Conservation (phyloP, 2,797 vertebrate genomes). For the Argyrosomus regius region DNA sequence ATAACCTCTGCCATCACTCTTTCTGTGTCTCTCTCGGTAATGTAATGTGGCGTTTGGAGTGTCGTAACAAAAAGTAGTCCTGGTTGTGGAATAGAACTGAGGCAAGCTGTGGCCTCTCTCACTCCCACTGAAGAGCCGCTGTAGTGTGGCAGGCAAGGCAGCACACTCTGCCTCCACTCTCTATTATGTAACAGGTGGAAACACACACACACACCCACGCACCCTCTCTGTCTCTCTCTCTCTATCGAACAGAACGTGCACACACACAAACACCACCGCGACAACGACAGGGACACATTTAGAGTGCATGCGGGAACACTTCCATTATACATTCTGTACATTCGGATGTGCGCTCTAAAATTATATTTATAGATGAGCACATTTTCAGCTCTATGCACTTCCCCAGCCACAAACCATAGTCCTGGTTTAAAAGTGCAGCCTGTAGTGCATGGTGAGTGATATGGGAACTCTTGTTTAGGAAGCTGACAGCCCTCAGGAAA, state of each 20-base stretch:
- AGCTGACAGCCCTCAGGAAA: conserved; percentile 27
- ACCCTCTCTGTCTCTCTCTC: conserved; percentile 28
- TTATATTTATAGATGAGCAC: conserved; percentile 7
- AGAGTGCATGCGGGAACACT: conserved; percentile 2
- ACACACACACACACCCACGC: conserved; percentile 71
- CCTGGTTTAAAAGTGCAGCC: conserved; percentile 22
- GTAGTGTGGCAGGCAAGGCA: conserved; percentile 70
- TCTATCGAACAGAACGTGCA: conserved; percentile 43
- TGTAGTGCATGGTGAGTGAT: conserved; percentile 33
- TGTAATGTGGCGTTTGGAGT: conserved; percentile 26
- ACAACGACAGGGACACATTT: conserved; percentile 24
- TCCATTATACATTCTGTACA: conserved; percentile 27
- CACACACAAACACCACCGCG: neutral
- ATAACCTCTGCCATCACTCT: conserved; percentile 24
- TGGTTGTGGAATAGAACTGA: conserved; percentile 54
- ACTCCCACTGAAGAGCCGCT: conserved; percentile 73
- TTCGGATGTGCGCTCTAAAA: conserved; percentile 21
- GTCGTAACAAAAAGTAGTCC: conserved; percentile 47
- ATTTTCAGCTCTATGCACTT: conserved; percentile 19
- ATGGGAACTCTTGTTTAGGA: conserved; percentile 19
- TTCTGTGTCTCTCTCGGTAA: conserved; percentile 16
- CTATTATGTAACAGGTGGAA: conserved; percentile 85
- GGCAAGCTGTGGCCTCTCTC: conserved; percentile 71
- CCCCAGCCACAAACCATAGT: neutral
- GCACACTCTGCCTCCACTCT: conserved; percentile 77